Evolutionary conservation across 1,140 invertebrate genomes (phyloP).

Genomic region (Leptopilina boulardi): DNA sequence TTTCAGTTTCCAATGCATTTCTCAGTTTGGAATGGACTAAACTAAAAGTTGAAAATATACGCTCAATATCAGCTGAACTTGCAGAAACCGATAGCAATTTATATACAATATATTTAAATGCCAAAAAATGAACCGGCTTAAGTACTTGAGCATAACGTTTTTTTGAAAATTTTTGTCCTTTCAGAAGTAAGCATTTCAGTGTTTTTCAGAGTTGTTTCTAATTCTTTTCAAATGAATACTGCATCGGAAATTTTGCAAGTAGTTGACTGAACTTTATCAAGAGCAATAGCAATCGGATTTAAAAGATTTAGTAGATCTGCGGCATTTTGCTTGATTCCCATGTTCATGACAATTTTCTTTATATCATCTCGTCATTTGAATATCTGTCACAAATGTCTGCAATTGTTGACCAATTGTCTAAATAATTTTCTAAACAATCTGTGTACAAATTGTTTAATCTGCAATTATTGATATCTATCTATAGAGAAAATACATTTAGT

Average conservation of each 20-base stretch:
- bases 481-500: background rate
- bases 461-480: too few species aligned
- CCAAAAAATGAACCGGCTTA: too few species aligned
- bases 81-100: too few species aligned
- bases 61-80: too few species aligned
- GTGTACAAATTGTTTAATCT: too few species aligned
- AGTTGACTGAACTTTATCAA: conserved; percentile 39
- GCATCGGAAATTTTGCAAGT: conserved; percentile 36
- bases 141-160: too few species aligned
- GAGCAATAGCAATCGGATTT: conserved; percentile 30
- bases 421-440: background rate
- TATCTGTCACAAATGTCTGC: background rate
- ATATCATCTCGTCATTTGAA: background rate
- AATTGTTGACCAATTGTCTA: conserved; percentile 21
- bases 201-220: background rate
- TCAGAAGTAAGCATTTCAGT: background rate
- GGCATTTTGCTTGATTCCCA: background rate
- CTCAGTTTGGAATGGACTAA: too few species aligned
- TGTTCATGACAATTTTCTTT: background rate
- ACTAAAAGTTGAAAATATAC: too few species aligned
- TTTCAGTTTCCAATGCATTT: too few species aligned
- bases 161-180: background rate
- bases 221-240: background rate
- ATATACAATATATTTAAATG: background rate
- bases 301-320: background rate